Evolutionary conservation across 2,888 invertebrate species (phyloP).

Genomic region (Andrena chrysosceles): DNA sequence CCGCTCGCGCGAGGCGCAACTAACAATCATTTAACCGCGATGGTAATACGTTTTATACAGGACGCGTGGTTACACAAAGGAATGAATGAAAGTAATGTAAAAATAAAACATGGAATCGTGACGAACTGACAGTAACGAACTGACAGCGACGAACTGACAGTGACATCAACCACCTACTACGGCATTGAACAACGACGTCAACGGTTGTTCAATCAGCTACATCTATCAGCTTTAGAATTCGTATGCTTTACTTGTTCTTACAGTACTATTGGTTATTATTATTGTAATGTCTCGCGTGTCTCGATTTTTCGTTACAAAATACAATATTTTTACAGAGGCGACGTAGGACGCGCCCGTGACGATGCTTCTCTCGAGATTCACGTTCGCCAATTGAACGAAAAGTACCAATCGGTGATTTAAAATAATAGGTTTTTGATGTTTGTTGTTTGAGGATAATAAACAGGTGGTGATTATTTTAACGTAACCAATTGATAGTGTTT

Average conservation of each 20-base stretch:
- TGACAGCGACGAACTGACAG: slow-evolving; percentile 73
- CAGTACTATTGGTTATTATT: slow-evolving; percentile 72
- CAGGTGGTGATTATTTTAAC: too few species aligned
- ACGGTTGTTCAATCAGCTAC: slow-evolving; percentile 80
- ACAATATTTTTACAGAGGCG: slow-evolving; percentile 61
- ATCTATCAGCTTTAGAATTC: slow-evolving; percentile 84
- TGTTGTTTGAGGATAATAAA: too few species aligned
- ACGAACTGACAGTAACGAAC: slow-evolving; percentile 13
- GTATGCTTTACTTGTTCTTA: slow-evolving; percentile 84
- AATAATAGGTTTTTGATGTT: not conserved
- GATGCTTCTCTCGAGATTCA: slow-evolving; percentile 35
- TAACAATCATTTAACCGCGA: slow-evolving; percentile 43
- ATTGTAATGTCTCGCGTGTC: slow-evolving; percentile 64
- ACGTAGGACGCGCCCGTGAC: slow-evolving; percentile 42
- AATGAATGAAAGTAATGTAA: not conserved
- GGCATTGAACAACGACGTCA: slow-evolving; percentile 78
- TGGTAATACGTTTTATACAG: slow-evolving; percentile 45
- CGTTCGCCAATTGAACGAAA: not conserved
- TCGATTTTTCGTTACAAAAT: slow-evolving; percentile 67
- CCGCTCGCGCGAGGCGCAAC: slow-evolving; percentile 43
- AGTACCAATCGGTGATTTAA: not conserved
- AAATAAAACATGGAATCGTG: not conserved
- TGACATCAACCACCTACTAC: slow-evolving; percentile 81
- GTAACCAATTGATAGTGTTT: too few species aligned
- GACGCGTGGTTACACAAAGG: slow-evolving; percentile 37